Evolutionary conservation across 2,797 vertebrate species (phyloP).

Genomic region (Scomberomorus guttatus): DNA sequence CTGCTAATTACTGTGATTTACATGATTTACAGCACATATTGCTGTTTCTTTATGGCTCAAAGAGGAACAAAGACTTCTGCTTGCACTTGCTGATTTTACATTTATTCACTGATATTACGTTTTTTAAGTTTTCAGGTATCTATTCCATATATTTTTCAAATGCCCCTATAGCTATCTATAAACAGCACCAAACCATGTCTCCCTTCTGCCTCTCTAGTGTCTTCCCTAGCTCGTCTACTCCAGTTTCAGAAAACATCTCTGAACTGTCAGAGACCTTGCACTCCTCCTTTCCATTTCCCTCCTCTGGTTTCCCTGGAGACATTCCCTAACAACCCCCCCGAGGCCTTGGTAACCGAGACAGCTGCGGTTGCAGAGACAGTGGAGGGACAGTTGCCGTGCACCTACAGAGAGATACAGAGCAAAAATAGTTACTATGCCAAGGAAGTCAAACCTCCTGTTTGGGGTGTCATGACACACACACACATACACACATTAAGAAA

Average conservation of each 20-base stretch:
- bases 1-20: not conserved
- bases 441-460: slow-evolving; percentile 23
- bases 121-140: not conserved
- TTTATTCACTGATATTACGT: not conserved
- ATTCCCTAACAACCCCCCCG: slow-evolving; percentile 47
- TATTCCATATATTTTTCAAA: not conserved
- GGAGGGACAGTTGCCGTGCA: slow-evolving; percentile 36
- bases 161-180: slow-evolving; percentile 8
- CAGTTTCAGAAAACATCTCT: slow-evolving; percentile 46
- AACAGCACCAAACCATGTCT: slow-evolving; percentile 3
- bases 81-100: not conserved
- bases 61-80: not conserved
- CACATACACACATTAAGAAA: not conserved
- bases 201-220: not conserved
- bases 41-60: not conserved
- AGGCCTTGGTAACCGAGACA: slow-evolving; percentile 37
- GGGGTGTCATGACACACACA: not conserved
- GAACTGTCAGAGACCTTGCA: slow-evolving; percentile 32
- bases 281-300: slow-evolving; percentile 2
- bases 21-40: not conserved
- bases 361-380: slow-evolving; percentile 41
- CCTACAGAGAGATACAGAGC: slow-evolving; percentile 36
- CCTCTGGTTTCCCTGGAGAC: slow-evolving; percentile 45
- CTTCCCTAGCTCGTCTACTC: slow-evolving; percentile 17
- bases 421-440: slow-evolving; percentile 54